phyloP scores from a whole-genome alignment of 2,888 invertebrate genomes.

The Stratiomys singularior region DNA sequence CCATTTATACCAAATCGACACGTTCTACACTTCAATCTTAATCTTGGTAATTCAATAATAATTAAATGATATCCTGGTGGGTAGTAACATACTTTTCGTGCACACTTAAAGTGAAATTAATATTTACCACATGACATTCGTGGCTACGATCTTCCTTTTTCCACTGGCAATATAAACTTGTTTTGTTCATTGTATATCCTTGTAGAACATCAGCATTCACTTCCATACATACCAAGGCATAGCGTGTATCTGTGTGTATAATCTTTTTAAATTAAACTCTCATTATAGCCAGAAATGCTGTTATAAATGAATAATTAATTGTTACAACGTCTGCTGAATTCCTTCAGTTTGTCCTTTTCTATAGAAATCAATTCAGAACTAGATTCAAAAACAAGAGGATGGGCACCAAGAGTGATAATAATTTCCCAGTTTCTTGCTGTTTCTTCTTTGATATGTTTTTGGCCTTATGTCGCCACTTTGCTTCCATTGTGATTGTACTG shows the following conservation, averaged over 20 bases:
- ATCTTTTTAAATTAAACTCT: constrained; percentile 44
- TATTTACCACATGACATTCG: not conserved
- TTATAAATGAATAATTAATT: constrained; percentile 45
- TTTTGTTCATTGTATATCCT: not conserved
- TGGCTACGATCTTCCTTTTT: not conserved
- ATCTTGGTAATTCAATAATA: constrained; percentile 26
- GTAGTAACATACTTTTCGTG: not conserved
- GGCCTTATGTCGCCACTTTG: constrained; percentile 32
- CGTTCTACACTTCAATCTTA: not conserved
- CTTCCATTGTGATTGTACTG: not conserved
- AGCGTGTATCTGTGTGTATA: constrained; percentile 34
- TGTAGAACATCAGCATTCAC: not conserved
- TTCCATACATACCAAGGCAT: not conserved
- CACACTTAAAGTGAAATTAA: constrained; percentile 34
- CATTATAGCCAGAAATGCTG: constrained; percentile 43
- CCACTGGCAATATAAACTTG: not conserved
- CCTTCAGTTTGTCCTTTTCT: not conserved
- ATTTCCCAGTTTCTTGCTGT: constrained; percentile 1
- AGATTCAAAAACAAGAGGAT: not conserved
- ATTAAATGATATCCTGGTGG: not conserved
- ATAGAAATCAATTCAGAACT: not conserved
- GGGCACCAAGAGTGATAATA: not conserved
- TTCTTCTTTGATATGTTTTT: not conserved
- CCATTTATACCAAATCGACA: not conserved
- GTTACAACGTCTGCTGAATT: constrained; percentile 31